These are phyloP conservation scores for Protobothrops flavoviridis DNA, from an alignment of 2,113 vertebrate genomes.

Conservation along the genomic window DNA sequence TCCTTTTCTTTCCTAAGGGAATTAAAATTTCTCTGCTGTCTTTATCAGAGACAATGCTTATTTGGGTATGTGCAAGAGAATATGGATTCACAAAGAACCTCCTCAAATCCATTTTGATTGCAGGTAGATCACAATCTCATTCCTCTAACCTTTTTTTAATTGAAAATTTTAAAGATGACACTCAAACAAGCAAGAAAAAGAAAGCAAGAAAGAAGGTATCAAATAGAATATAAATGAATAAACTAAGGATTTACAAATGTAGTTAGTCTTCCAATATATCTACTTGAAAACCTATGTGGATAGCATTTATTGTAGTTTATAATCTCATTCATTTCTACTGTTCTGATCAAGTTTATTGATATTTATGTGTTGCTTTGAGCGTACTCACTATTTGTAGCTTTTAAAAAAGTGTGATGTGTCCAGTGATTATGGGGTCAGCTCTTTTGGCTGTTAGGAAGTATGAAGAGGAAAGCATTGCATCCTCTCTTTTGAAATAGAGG, in stretches of 20 bases:
- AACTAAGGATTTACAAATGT: neutral
- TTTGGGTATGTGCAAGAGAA: neutral
- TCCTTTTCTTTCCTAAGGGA: neutral
- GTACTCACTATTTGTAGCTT: neutral
- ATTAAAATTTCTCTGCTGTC: neutral
- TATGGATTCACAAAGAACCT: neutral
- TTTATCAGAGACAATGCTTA: neutral
- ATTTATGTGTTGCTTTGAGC: neutral
- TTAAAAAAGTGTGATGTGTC: neutral
- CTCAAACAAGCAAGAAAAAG: neutral
- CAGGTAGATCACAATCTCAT: neutral
- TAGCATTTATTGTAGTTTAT: neutral
- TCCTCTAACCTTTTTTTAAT: neutral
- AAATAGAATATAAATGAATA: neutral
- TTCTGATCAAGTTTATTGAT: neutral
- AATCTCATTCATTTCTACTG: neutral
- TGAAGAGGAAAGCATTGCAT: neutral
- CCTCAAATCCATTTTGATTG: neutral
- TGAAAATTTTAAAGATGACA: neutral
- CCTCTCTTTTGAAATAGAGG: neutral
- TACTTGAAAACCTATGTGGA: neutral
- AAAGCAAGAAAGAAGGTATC: neutral
- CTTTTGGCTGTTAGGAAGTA: neutral
- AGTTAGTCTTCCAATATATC: neutral
- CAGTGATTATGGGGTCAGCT: neutral